phyloP scores from a whole-genome alignment of 2,888 invertebrate species.

The Napeogenes sylphis region DNA sequence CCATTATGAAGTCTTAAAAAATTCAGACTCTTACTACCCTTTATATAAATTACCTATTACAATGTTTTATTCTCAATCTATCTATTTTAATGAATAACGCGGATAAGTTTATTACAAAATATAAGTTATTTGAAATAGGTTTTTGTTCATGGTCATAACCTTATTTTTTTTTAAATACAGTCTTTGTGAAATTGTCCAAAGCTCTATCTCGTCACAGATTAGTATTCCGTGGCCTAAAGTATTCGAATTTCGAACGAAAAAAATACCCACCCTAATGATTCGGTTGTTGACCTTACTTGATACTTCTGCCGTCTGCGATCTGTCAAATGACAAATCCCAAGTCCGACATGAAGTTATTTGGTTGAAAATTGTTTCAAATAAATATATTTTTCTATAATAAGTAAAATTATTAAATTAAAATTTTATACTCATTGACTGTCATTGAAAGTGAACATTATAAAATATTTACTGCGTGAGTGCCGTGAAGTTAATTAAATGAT shows the following conservation, averaged over 20 bases:
- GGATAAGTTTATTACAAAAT: no score
- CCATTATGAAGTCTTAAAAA: no score
- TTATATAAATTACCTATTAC: no score
- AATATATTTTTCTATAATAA: not conserved
- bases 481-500: conserved; percentile 31
- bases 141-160: no score
- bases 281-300: conserved; percentile 65
- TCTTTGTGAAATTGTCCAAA: not conserved
- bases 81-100: not conserved
- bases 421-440: conserved; percentile 12
- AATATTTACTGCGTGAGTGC: conserved; percentile 36
- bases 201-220: conserved; percentile 20
- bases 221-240: not conserved
- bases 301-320: conserved; percentile 16
- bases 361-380: conserved; percentile 48
- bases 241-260: conserved; percentile 30
- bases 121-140: no score
- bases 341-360: conserved; percentile 46
- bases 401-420: conserved; percentile 14
- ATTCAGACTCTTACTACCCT: no score
- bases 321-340: conserved; percentile 48
- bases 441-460: conserved; percentile 27
- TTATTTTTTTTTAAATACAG: no score
- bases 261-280: conserved; percentile 40
- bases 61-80: not conserved